Conservation (phyloP, 2,797 vertebrate species). For the Oryzias sinensis region DNA sequence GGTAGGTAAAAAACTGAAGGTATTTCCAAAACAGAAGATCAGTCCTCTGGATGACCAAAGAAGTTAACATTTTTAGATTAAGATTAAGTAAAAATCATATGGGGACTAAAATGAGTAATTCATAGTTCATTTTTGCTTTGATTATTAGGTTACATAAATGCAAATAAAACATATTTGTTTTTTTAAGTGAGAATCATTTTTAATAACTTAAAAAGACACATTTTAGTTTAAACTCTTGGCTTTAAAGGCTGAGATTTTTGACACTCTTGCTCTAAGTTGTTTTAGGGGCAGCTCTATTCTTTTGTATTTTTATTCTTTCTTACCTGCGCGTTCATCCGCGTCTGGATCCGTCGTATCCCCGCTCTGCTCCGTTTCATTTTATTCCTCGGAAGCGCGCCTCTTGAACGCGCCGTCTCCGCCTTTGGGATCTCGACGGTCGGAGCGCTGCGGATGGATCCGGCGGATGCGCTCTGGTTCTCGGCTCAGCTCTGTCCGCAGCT, state of each 20-base stretch:
- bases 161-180: too few relatives aligned
- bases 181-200: too few relatives aligned
- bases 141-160: too few relatives aligned
- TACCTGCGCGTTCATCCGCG: slow-evolving; percentile 57
- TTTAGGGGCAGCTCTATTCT: slow-evolving; percentile 4
- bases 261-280: not conserved
- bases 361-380: slow-evolving; percentile 4
- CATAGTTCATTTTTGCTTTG: too few relatives aligned
- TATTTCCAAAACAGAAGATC: not conserved
- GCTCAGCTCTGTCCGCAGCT: slow-evolving; percentile 6
- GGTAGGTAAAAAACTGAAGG: too few relatives aligned
- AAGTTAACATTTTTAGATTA: not conserved
- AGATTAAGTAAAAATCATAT: too few relatives aligned
- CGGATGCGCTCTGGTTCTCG: not conserved
- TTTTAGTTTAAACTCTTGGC: too few relatives aligned
- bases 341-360: slow-evolving; percentile 7
- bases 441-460: not conserved
- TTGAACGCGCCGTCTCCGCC: not conserved
- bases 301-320: slow-evolving; percentile 9
- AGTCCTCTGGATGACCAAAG: not conserved
- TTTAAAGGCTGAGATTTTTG: not conserved
- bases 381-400: slow-evolving; percentile 5
- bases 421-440: not conserved
- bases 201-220: not conserved
- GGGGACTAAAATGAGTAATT: too few relatives aligned